Conservation (phyloP, 2,888 invertebrate species). For the Leptura quadrifasciata region DNA sequence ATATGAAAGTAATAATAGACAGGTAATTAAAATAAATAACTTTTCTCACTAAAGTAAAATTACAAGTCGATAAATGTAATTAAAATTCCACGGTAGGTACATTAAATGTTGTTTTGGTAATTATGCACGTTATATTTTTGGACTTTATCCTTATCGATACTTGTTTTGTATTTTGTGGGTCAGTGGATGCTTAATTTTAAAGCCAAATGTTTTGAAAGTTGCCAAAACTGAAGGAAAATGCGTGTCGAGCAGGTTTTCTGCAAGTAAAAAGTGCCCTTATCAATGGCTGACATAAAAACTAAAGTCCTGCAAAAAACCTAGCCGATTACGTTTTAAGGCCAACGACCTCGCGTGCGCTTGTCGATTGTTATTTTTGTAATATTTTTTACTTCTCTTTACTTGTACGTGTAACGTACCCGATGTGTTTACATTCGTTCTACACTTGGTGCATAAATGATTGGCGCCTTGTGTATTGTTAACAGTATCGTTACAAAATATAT, state of each 20-base stretch:
- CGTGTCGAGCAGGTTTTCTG: constrained; percentile 30
- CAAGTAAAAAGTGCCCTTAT: constrained; percentile 31
- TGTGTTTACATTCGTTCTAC: constrained; percentile 7
- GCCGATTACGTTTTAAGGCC: constrained; percentile 21
- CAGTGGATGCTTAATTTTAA: constrained; percentile 49
- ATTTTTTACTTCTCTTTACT: constrained; percentile 22
- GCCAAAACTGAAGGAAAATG: constrained; percentile 39
- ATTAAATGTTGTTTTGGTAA: constrained; percentile 26
- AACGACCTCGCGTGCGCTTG: constrained; percentile 32
- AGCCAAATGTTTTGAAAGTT: constrained; percentile 47
- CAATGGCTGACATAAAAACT: constrained; percentile 14
- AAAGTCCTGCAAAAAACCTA: constrained; percentile 23
- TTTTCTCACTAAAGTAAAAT: constrained; percentile 5
- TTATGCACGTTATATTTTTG: constrained; percentile 27
- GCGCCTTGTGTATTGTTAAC: constrained; percentile 21
- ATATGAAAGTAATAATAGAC: constrained; percentile 7
- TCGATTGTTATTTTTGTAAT: constrained; percentile 37
- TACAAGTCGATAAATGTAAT: background rate
- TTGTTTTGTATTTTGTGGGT: constrained; percentile 49
- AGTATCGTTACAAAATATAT: constrained; percentile 16
- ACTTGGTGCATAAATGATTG: constrained; percentile 16
- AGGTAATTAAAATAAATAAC: constrained; percentile 9
- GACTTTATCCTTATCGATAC: constrained; percentile 39
- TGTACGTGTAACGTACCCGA: background rate
- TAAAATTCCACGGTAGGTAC: constrained; percentile 17